Conservation (phyloP, 2,888 invertebrate genomes). For the Xylocampa areola region DNA sequence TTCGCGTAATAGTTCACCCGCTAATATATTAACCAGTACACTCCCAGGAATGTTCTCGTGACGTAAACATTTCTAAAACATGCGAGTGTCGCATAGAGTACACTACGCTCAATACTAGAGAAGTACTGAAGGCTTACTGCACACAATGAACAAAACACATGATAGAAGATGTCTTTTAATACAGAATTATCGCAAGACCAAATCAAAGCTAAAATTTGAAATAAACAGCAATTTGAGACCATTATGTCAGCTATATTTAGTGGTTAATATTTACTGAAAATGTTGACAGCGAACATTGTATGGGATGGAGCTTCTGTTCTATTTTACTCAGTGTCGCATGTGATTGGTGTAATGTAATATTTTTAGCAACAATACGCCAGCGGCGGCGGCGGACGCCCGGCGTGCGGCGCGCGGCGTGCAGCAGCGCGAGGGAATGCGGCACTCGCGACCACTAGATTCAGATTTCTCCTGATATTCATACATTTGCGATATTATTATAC, state of each 20-base stretch:
- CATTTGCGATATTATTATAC: constrained; percentile 54
- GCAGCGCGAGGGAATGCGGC: constrained; percentile 53
- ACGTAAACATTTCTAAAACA: constrained; percentile 24
- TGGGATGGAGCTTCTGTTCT: constrained; percentile 23
- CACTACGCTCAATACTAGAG: not conserved
- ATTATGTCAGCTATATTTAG: too few species aligned
- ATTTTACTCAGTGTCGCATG: constrained; percentile 1
- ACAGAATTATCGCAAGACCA: not conserved
- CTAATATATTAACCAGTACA: constrained; percentile 5
- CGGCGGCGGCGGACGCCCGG: too few species aligned
- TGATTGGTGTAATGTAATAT: constrained; percentile 48
- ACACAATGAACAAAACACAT: not conserved
- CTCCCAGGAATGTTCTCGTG: constrained; percentile 13
- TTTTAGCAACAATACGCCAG: constrained; percentile 63
- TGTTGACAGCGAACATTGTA: not conserved
- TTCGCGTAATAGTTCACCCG: constrained; percentile 1
- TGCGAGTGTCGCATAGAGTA: constrained; percentile 10
- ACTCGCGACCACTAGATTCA: constrained; percentile 33
- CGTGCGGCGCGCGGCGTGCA: constrained; percentile 43
- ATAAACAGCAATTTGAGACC: too few species aligned
- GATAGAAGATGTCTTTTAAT: too few species aligned
- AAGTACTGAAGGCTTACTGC: constrained; percentile 17
- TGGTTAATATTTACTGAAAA: not conserved
- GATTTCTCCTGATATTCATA: constrained; percentile 60
- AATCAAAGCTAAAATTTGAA: too few species aligned